Percentiles rank a stretch among this genome's conserved stretches.
These are phyloP conservation scores for Thamnophis sirtalis DNA, from an alignment of 2,113 vertebrate species.

Conservation along the genomic window DNA sequence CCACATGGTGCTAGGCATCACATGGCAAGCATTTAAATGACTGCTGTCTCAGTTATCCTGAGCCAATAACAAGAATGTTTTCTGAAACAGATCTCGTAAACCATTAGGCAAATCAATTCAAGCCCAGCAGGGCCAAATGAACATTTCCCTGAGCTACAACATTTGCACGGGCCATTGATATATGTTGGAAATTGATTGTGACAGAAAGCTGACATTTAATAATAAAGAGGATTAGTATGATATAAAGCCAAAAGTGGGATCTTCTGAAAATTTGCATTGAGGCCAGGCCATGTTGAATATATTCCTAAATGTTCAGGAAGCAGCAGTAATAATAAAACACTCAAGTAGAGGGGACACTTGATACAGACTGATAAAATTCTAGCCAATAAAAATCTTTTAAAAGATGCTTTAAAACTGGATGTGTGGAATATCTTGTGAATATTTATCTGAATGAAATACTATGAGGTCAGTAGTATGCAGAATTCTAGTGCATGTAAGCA, in stretches of 20 bases:
- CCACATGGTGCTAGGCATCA: not conserved
- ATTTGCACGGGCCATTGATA: not conserved
- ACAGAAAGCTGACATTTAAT: not conserved
- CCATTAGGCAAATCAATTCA: not conserved
- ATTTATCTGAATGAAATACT: not conserved
- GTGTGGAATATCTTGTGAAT: not conserved
- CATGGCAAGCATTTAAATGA: not conserved
- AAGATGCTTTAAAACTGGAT: not conserved
- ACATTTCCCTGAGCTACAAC: not conserved
- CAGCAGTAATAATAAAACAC: not conserved
- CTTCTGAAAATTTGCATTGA: not conserved
- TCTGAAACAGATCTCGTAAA: not conserved
- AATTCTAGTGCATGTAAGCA: not conserved
- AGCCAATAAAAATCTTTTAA: not conserved
- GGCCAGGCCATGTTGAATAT: not conserved
- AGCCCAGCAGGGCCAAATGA: not conserved
- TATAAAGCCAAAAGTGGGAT: not conserved
- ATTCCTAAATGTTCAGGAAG: not conserved
- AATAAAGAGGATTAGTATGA: not conserved
- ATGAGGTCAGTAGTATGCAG: not conserved
- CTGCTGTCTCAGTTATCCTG: not conserved
- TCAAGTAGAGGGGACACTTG: not conserved
- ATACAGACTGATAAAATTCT: not conserved
- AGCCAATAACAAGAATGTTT: not conserved
- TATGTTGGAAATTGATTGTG: not conserved